Percentiles rank a stretch among this genome's conserved stretches.
Evolutionary conservation across 2,888 invertebrate species (phyloP).

Genomic region (Lepetodrilus schrolli): DNA sequence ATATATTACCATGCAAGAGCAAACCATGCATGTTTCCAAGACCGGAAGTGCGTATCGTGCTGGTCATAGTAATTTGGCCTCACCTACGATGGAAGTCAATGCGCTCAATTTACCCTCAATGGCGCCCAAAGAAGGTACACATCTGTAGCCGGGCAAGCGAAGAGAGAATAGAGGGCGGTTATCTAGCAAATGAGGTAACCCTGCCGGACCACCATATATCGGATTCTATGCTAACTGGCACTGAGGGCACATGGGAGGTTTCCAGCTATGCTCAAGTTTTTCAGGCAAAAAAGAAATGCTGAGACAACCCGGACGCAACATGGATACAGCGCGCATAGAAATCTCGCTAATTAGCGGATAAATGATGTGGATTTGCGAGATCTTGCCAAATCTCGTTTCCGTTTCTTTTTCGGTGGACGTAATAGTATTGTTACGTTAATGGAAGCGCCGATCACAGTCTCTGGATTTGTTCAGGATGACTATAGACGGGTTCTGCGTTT

Average conservation of each 20-base stretch:
- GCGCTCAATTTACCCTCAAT: background rate
- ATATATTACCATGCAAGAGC: background rate
- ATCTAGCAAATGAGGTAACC: too few relatives aligned
- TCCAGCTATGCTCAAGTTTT: background rate
- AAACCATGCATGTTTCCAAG: background rate
- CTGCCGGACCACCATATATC: too few relatives aligned
- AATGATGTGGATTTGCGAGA: constrained; percentile 12
- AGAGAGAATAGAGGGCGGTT: background rate
- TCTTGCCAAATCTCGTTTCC: constrained; percentile 5
- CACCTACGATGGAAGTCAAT: background rate
- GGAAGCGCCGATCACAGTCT: background rate
- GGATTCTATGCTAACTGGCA: too few relatives aligned
- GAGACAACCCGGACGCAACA: background rate
- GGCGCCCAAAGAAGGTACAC: background rate
- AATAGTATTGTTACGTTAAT: background rate
- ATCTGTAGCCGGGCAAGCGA: background rate
- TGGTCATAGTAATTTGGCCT: background rate
- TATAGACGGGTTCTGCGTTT: background rate
- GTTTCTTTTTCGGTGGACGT: background rate
- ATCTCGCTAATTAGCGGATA: background rate
- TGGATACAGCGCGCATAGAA: background rate
- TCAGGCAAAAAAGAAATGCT: background rate
- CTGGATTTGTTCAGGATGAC: background rate
- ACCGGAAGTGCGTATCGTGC: background rate
- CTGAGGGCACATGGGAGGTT: too few relatives aligned